These are phyloP conservation scores for Drosophila nasuta DNA, from an alignment of 1,140 invertebrate genomes.

Conservation along the genomic window DNA sequence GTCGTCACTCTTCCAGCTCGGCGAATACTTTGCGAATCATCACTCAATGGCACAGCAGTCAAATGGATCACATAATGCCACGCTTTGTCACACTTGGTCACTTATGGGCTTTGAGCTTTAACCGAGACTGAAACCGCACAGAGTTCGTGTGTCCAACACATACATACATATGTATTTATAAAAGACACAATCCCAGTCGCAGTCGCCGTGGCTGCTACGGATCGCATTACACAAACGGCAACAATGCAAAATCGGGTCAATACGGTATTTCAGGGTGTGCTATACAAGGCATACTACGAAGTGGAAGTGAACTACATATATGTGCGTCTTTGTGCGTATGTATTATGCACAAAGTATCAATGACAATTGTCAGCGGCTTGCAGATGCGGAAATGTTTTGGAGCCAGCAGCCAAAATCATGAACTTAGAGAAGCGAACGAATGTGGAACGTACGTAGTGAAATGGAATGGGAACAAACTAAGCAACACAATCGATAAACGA, in stretches of 20 bases:
- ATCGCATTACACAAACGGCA: constrained; percentile 60
- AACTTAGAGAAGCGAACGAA: not conserved
- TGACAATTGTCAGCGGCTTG: constrained; percentile 53
- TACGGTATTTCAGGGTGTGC: constrained; percentile 71
- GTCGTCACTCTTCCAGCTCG: constrained; percentile 31
- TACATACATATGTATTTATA: not conserved
- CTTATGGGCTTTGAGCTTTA: constrained; percentile 42
- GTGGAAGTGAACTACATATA: not conserved
- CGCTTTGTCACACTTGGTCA: constrained; percentile 76
- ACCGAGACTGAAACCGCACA: constrained; percentile 36
- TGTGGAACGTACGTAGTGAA: not conserved
- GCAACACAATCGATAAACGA: too few relatives aligned
- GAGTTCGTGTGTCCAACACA: constrained; percentile 32
- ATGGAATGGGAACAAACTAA: not conserved
- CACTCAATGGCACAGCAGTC: constrained; percentile 43
- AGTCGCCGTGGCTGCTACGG: constrained; percentile 14
- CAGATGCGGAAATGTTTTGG: constrained; percentile 41
- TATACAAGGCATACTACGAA: not conserved
- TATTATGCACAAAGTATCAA: constrained; percentile 38
- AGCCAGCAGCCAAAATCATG: constrained; percentile 15
- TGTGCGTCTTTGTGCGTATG: not conserved
- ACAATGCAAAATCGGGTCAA: constrained; percentile 75
- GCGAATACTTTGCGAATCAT: constrained; percentile 50
- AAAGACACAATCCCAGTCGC: constrained; percentile 40
- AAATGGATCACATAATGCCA: constrained; percentile 64